A percentile compares a stretch with the other conserved stretches of the same genome.
Conservation (phyloP, 2,888 invertebrate genomes). For the Cantharis rustica region DNA sequence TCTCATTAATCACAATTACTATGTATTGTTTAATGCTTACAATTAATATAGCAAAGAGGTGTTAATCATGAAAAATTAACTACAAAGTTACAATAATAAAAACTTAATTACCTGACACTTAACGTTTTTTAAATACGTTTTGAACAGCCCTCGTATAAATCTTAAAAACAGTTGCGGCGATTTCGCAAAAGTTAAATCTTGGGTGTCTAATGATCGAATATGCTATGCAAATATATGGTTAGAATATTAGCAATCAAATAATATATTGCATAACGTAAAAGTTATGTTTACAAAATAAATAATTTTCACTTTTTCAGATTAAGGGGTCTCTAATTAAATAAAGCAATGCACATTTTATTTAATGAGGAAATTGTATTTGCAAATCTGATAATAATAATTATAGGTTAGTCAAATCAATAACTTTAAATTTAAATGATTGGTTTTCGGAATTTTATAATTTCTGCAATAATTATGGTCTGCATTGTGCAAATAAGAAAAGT, state of each 20-base stretch:
- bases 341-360: neutral
- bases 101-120: neutral
- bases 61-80: neutral
- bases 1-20: neutral
- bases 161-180: neutral
- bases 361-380: neutral
- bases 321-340: neutral
- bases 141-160: neutral
- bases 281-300: conserved; percentile 4
- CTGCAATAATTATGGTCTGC: neutral
- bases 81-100: neutral
- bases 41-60: neutral
- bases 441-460: neutral
- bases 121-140: neutral
- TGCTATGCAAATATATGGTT: conserved; percentile 8
- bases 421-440: neutral
- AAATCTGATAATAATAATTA: neutral
- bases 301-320: neutral
- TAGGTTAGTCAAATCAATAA: neutral
- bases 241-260: conserved; percentile 7
- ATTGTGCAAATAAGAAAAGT: neutral
- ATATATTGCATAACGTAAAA: conserved; percentile 3
- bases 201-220: conserved; percentile 5
- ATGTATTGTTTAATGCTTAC: neutral
- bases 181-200: conserved; percentile 6